These are phyloP conservation scores for Gymnodraco acuticeps DNA, from an alignment of 2,797 vertebrate genomes.

Conservation along the genomic window DNA sequence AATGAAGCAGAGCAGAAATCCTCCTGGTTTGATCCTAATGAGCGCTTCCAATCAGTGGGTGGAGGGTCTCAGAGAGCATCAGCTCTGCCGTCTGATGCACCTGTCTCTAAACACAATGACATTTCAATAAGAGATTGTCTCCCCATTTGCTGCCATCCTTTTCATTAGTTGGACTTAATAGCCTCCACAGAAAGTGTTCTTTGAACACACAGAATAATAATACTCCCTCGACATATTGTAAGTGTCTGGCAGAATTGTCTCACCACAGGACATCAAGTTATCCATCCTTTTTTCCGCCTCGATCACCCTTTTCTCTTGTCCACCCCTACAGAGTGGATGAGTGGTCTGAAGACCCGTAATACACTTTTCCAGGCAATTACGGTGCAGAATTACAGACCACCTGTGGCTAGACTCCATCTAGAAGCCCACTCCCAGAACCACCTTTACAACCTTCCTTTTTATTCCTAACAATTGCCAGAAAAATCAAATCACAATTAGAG, in stretches of 20 bases:
- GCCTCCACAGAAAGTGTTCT: constrained; percentile 76
- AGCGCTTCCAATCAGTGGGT: not conserved
- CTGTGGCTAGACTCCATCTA: constrained; percentile 81
- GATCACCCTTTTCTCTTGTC: constrained; percentile 76
- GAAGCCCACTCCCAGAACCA: constrained; percentile 54
- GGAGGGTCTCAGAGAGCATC: not conserved
- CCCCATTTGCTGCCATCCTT: constrained; percentile 75
- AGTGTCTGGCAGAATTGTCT: constrained; percentile 79
- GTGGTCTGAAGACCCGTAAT: constrained; percentile 82
- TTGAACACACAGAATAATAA: constrained; percentile 74
- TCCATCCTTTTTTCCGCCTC: constrained; percentile 72
- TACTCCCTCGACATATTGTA: constrained; percentile 72
- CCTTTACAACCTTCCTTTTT: constrained; percentile 71
- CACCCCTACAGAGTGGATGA: constrained; percentile 84
- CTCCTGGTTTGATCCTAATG: not conserved
- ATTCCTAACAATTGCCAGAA: constrained; percentile 63
- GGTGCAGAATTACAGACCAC: constrained; percentile 85
- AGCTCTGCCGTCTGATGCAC: constrained; percentile 53
- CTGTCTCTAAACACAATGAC: constrained; percentile 78
- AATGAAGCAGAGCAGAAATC: not conserved
- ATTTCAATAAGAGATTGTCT: constrained; percentile 82
- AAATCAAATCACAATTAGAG: constrained; percentile 66
- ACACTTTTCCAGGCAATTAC: constrained; percentile 86
- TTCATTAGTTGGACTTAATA: constrained; percentile 83
- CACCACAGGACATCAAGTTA: constrained; percentile 81